Percentiles rank a stretch among this genome's conserved stretches.
Conservation (phyloP, 2,113 vertebrate species). For the Larimichthys crocea region DNA sequence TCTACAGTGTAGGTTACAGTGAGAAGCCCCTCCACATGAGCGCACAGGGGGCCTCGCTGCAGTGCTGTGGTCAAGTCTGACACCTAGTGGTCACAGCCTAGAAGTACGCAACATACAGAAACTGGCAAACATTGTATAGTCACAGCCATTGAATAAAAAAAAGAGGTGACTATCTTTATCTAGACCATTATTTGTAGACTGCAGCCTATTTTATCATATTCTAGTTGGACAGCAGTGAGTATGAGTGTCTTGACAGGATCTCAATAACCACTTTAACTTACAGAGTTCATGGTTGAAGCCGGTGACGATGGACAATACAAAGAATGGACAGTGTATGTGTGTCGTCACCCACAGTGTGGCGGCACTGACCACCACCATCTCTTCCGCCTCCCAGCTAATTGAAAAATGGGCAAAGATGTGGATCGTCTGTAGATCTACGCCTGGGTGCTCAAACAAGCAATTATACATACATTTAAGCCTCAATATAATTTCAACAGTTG, state of each 20-base stretch:
- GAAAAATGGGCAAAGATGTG: no score
- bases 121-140: neutral
- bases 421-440: no score
- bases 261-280: no score
- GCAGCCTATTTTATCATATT: neutral
- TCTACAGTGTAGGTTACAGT: neutral
- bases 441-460: no score
- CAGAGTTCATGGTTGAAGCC: neutral
- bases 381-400: no score
- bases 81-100: slow-evolving; percentile 51
- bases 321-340: no score
- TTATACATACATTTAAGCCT: no score
- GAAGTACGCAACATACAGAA: neutral
- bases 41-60: neutral
- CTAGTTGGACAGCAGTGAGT: neutral
- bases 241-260: no score
- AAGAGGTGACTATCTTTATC: neutral
- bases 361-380: no score
- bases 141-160: neutral
- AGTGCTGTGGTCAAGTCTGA: slow-evolving; percentile 37
- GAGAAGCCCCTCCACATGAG: neutral
- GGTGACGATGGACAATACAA: no score
- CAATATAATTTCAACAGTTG: no score
- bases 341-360: no score
- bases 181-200: neutral